These are phyloP conservation scores for Cyprinodon diabolis DNA, from an alignment of 2,797 vertebrate genomes.

Conservation along the genomic window DNA sequence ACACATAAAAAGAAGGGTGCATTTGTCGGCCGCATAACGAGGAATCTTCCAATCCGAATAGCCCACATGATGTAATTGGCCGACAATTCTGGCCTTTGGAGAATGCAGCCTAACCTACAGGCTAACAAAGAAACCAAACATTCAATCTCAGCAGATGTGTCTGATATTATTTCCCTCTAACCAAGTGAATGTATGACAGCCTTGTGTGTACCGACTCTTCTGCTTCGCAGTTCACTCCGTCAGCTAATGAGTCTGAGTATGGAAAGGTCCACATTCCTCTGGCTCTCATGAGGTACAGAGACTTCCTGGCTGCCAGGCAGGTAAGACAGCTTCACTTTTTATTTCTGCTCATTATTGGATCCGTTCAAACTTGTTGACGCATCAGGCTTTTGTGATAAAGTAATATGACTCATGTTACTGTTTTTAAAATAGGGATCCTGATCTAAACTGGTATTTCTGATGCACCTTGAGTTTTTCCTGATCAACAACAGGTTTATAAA, in stretches of 20 bases:
- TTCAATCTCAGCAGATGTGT: too few species aligned
- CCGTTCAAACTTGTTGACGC: background rate
- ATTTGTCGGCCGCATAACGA: too few species aligned
- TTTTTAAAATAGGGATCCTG: background rate
- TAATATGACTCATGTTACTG: background rate
- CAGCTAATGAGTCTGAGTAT: constrained; percentile 83
- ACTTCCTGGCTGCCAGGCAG: constrained; percentile 84
- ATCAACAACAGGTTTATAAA: background rate
- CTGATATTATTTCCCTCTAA: background rate
- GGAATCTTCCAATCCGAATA: too few species aligned
- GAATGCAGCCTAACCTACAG: too few species aligned
- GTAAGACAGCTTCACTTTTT: constrained; percentile 67
- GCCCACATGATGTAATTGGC: too few species aligned
- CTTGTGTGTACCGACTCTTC: constrained; percentile 21
- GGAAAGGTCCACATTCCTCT: constrained; percentile 84
- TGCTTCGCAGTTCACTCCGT: constrained; percentile 79
- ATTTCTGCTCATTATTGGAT: background rate
- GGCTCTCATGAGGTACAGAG: constrained; percentile 85
- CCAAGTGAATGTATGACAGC: background rate
- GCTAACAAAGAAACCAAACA: too few species aligned
- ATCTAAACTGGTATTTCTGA: background rate
- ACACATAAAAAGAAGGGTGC: too few species aligned
- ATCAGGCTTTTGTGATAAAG: background rate
- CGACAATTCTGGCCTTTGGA: too few species aligned
- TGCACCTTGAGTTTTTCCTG: too few species aligned